Conservation (phyloP, 2,888 invertebrate species). For the Athetis lepigone region DNA sequence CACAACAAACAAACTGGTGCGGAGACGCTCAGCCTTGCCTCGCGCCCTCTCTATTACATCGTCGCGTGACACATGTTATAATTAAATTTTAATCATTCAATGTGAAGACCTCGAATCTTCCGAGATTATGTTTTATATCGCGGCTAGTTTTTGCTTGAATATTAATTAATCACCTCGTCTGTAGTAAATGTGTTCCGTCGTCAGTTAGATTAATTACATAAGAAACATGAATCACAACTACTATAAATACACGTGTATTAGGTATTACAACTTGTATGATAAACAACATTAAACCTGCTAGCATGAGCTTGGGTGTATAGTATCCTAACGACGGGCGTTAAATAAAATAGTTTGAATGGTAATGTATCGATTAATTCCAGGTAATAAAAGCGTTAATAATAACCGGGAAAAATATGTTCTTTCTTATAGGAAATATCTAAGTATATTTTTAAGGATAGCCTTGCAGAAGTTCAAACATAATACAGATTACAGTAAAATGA, state of each 20-base stretch:
- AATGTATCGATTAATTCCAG: constrained; percentile 34
- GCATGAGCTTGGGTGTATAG: constrained; percentile 22
- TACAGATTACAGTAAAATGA: too few species aligned
- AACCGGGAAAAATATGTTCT: constrained; percentile 16
- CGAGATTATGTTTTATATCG: constrained; percentile 34
- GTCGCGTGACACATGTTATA: constrained; percentile 35
- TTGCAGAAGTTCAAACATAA: constrained; percentile 13
- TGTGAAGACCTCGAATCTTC: constrained; percentile 24
- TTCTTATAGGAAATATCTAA: background rate
- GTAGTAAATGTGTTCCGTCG: constrained; percentile 43
- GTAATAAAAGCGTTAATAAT: constrained; percentile 8
- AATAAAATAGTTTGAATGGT: constrained; percentile 32
- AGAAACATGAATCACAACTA: constrained; percentile 49
- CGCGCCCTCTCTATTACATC: constrained; percentile 25
- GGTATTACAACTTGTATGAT: constrained; percentile 17
- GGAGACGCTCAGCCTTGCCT: constrained; percentile 29
- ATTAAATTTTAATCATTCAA: constrained; percentile 36
- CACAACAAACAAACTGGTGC: constrained; percentile 67
- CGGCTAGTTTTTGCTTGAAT: constrained; percentile 40
- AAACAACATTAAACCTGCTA: constrained; percentile 40
- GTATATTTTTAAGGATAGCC: background rate
- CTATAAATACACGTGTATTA: constrained; percentile 28
- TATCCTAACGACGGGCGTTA: constrained; percentile 27
- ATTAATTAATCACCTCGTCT: constrained; percentile 45
- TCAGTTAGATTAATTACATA: constrained; percentile 42